Percentiles rank a stretch among this genome's conserved stretches.
These are phyloP conservation scores for Sminthurinus aureus DNA, from an alignment of 2,888 invertebrate genomes.

Conservation along the genomic window DNA sequence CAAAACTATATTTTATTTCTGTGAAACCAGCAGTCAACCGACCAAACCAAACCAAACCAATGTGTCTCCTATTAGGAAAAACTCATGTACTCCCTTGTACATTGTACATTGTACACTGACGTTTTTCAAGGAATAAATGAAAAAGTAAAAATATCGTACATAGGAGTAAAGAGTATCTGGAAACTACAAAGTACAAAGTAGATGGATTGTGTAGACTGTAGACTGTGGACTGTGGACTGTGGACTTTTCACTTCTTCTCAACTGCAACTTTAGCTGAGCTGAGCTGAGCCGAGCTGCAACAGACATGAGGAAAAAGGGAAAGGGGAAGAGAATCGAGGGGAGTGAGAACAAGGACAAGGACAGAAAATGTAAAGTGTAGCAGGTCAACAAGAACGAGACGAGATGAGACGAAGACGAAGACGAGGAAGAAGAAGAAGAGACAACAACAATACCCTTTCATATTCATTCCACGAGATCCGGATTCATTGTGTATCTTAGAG, in stretches of 20 bases:
- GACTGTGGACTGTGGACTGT: no score
- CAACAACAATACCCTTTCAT: neutral
- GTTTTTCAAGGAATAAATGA: neutral
- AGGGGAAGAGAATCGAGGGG: no score
- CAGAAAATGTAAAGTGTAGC: no score
- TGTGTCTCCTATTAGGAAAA: conserved; percentile 9
- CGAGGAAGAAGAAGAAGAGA: neutral
- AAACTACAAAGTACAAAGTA: no score
- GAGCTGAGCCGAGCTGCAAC: no score
- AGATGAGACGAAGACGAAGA: neutral
- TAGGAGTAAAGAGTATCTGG: no score
- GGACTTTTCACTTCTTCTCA: no score
- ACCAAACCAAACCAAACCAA: neutral
- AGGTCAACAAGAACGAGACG: no score
- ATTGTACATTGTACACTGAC: neutral
- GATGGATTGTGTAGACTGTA: no score
- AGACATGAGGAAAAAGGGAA: no score
- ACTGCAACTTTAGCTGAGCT: no score
- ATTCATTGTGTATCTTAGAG: neutral
- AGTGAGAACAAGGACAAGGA: no score
- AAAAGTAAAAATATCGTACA: neutral
- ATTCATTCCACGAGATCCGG: neutral
- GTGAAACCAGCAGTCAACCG: neutral
- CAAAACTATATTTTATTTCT: conserved; percentile 22
- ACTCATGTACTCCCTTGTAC: neutral